A percentile compares a stretch with the other conserved stretches of the same genome.
Evolutionary conservation across 2,797 vertebrate genomes (phyloP).

Genomic region (Gymnocypris eckloni): DNA sequence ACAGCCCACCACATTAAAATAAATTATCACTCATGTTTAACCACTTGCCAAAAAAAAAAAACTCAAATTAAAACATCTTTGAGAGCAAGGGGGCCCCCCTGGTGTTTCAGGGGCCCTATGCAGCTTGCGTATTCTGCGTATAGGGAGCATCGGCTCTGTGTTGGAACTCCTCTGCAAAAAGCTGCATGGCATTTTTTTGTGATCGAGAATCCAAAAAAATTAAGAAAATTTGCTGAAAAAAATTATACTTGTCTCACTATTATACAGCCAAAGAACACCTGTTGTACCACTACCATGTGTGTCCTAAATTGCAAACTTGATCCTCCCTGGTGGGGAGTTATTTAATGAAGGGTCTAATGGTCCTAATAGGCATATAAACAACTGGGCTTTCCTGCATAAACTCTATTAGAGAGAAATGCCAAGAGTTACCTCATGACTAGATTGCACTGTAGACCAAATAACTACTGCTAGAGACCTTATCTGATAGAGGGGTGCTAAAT

Average conservation of each 20-base stretch:
- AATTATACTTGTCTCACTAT: constrained; percentile 12
- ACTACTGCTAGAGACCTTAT: constrained; percentile 52
- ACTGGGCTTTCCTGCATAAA: constrained; percentile 52
- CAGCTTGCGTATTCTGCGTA: too few species aligned
- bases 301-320: constrained; percentile 54
- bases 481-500: constrained; percentile 50
- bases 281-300: constrained; percentile 52
- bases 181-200: neutral
- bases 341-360: constrained; percentile 58
- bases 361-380: constrained; percentile 59
- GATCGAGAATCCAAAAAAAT: neutral
- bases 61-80: too few species aligned
- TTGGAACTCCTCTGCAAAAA: neutral
- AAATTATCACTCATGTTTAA: too few species aligned
- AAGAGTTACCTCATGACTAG: constrained; percentile 56
- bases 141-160: neutral
- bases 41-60: too few species aligned
- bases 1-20: too few species aligned
- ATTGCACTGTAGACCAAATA: constrained; percentile 55
- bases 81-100: too few species aligned
- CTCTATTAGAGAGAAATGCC: constrained; percentile 45
- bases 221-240: neutral
- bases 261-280: constrained; percentile 50
- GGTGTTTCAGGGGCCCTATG: too few species aligned
- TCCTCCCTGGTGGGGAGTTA: constrained; percentile 49